Evolutionary conservation across 2,888 invertebrate genomes (phyloP), one percentile per base, ranked within the genome.

Genomic region (Microdon myrmicae): DNA sequence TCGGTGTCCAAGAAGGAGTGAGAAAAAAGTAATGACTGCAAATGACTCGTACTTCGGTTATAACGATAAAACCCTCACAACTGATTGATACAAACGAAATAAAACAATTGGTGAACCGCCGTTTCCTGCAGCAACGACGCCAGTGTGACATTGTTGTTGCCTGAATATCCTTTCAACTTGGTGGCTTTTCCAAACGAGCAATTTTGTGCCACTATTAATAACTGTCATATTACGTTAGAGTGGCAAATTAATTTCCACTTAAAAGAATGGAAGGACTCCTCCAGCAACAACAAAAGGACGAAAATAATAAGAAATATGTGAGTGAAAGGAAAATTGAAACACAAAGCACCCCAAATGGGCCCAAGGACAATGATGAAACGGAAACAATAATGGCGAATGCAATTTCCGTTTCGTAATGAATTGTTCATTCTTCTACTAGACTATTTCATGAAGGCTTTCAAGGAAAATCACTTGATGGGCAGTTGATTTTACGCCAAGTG

Each of bases 161-260:
- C 31, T 43, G 14, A 16, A 4, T 49, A 49, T 43, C 22, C 29
- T 45, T 39, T 34, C 29, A 23, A 29, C 54, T 54, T 26, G 47
- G 32, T n/a, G n/a, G 31, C 45, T 54, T 13, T 14, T 10, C 37
- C 43, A 45, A 29, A 39, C 32, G 43, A 55, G 43, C 54, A 55
- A 55, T 43, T 55, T 60, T 26, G 43, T 43, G 60, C 19, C 55
- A 22, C 55, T 47, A 55, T 60, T 60, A 60, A 60, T 60, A 60
- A 60, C 60, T 60, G 54, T 55, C 60, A 48, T 55, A 60, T 60
- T 47, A 55, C 26, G 35, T 43, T 37, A 37, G 48, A 60, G 48
- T 55, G 60, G 60, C 55, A 55, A 60, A 60, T 55, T 60, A 38
- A 60, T 54, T 41, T 43, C 54, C 47, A 31, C 19, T 19, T 17